Percentiles rank a stretch among this genome's conserved stretches.
These are phyloP conservation scores for Bilobella aurantiaca DNA, from an alignment of 1,140 invertebrate species.

Conservation along the genomic window DNA sequence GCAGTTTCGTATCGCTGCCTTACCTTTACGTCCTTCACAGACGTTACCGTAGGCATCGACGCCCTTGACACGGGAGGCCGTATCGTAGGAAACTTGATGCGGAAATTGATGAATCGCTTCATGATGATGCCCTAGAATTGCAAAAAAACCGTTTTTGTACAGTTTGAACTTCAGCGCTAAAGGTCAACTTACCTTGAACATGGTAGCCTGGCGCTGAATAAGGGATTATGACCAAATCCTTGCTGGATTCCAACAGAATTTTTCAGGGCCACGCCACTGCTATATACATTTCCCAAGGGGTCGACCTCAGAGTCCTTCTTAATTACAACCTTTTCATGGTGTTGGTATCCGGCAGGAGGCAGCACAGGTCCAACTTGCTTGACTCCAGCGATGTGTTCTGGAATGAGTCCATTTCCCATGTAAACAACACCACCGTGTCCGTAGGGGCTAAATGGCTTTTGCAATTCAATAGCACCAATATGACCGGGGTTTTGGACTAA, in stretches of 20 bases:
- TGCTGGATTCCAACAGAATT: background rate
- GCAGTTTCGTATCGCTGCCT: background rate
- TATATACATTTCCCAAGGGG: background rate
- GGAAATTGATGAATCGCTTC: too few relatives aligned
- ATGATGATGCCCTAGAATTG: too few relatives aligned
- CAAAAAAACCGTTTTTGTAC: background rate
- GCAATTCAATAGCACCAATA: too few relatives aligned
- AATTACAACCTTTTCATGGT: background rate
- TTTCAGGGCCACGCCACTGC: background rate
- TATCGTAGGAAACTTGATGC: background rate
- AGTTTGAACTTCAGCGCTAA: background rate
- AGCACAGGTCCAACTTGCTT: background rate
- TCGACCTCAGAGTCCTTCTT: background rate
- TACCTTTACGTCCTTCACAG: background rate
- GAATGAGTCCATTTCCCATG: constrained; percentile 1
- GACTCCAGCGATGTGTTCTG: background rate
- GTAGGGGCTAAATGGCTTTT: background rate
- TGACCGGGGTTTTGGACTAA: too few relatives aligned
- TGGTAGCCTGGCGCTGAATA: background rate
- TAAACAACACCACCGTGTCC: constrained; percentile 4
- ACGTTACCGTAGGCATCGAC: background rate
- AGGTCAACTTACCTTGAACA: background rate
- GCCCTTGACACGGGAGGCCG: background rate
- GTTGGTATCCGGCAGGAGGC: background rate
- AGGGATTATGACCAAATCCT: background rate